phyloP scores from a whole-genome alignment of 2,113 vertebrate genomes.

The Perca schrenkii region DNA sequence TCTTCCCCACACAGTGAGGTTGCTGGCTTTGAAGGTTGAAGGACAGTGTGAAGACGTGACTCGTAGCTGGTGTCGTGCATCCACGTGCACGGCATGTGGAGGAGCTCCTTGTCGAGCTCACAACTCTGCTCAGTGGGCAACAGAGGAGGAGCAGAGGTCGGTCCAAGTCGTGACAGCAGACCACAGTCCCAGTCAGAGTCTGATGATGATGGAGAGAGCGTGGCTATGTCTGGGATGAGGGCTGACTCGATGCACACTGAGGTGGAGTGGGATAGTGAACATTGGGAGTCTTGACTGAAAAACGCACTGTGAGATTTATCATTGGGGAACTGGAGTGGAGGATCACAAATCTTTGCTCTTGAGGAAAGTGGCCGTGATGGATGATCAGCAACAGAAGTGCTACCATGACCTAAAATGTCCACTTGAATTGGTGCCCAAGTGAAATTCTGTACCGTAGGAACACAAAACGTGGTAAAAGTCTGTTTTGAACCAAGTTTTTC shows the following conservation, averaged over 20 bases:
- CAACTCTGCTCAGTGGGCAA: slow-evolving; percentile 2
- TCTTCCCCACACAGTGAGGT: slow-evolving; percentile 51
- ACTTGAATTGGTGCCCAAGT: not conserved
- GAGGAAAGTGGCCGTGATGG: slow-evolving; percentile 9
- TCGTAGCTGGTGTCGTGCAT: slow-evolving; percentile 76
- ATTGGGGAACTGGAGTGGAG: not conserved
- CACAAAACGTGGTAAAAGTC: slow-evolving; percentile 10
- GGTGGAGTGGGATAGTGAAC: slow-evolving; percentile 58
- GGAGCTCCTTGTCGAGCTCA: slow-evolving; percentile 70
- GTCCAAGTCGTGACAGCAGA: slow-evolving; percentile 63
- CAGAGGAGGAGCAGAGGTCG: not conserved
- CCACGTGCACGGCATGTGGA: slow-evolving; percentile 71
- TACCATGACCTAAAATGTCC: not conserved
- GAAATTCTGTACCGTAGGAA: slow-evolving; percentile 27
- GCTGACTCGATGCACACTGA: slow-evolving; percentile 79
- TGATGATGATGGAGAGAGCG: slow-evolving; percentile 49
- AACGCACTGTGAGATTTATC: not conserved
- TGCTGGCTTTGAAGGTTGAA: slow-evolving; percentile 51
- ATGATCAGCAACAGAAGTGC: not conserved
- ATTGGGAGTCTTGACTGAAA: slow-evolving; percentile 56
- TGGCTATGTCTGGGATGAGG: slow-evolving; percentile 64
- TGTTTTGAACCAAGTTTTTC: slow-evolving; percentile 13
- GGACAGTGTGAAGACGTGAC: slow-evolving; percentile 74
- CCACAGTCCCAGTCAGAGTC: slow-evolving; percentile 79
- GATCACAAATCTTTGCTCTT: not conserved